These are phyloP conservation scores for Dinomys branickii DNA, from an alignment of 2,113 vertebrate genomes.

Conservation along the genomic window DNA sequence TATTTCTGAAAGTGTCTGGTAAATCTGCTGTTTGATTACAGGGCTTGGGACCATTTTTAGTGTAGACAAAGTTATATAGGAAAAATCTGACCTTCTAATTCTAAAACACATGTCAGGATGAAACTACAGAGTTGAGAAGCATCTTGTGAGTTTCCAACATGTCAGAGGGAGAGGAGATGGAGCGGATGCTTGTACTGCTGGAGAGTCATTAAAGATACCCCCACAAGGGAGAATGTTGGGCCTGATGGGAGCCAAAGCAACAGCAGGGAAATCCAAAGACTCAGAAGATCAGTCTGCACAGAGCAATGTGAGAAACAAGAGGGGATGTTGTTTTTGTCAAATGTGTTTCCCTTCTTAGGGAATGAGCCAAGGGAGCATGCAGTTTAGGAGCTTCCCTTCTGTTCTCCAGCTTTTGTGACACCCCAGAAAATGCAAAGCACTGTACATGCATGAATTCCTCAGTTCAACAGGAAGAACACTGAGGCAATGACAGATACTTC, in stretches of 20 bases:
- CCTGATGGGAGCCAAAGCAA: not conserved
- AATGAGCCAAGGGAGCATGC: constrained; percentile 59
- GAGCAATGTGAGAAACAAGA: constrained; percentile 48
- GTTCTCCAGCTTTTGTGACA: constrained; percentile 57
- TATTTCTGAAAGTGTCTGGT: not conserved
- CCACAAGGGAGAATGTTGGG: constrained; percentile 29
- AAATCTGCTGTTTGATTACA: not conserved
- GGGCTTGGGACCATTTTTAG: not conserved
- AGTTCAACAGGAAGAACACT: constrained; percentile 65
- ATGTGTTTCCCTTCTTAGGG: constrained; percentile 60
- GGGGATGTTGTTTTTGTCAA: constrained; percentile 41
- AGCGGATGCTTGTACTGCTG: not conserved
- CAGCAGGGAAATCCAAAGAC: constrained; percentile 72
- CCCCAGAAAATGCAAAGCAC: constrained; percentile 66
- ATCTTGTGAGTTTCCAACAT: not conserved
- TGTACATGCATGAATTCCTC: constrained; percentile 51
- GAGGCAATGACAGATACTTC: constrained; percentile 64
- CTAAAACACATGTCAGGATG: not conserved
- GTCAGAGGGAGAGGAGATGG: not conserved
- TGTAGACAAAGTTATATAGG: not conserved
- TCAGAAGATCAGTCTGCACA: constrained; percentile 44
- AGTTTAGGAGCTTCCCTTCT: constrained; percentile 67
- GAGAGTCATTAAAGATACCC: constrained; percentile 35
- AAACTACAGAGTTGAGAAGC: not conserved
- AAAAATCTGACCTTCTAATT: constrained; percentile 28